phyloP scores from a whole-genome alignment of 2,113 vertebrate genomes.

The Carollia perspicillata region DNA sequence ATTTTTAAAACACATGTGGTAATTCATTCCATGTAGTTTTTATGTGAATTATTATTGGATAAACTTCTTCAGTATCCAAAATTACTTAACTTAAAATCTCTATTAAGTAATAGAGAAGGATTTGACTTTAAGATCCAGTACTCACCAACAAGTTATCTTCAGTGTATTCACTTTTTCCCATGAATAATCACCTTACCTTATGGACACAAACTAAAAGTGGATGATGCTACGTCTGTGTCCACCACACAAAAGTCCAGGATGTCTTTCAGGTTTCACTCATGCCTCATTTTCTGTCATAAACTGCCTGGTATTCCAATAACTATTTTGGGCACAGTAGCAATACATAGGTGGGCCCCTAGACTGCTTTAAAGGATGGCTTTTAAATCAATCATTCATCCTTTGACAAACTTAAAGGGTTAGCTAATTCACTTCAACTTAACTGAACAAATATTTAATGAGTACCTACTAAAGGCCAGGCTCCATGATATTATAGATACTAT shows the following conservation, averaged over 20 bases:
- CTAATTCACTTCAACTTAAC: conserved; percentile 37
- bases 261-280: background rate
- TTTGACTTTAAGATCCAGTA: background rate
- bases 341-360: background rate
- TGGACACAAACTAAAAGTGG: background rate
- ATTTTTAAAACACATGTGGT: background rate
- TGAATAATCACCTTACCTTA: background rate
- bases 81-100: conserved; percentile 17
- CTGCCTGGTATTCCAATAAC: background rate
- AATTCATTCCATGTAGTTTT: background rate
- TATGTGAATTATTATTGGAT: background rate
- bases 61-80: background rate
- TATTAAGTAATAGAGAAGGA: background rate
- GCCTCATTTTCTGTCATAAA: background rate
- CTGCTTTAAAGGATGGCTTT: conserved; percentile 9
- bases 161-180: background rate
- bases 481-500: background rate
- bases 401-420: conserved; percentile 26
- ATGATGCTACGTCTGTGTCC: background rate
- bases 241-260: background rate
- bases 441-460: conserved; percentile 40
- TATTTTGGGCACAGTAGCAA: background rate
- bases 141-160: background rate
- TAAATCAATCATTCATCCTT: background rate
- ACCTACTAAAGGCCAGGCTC: background rate